Conservation (phyloP, 2,888 invertebrate species). For the Thelaira solivaga region DNA sequence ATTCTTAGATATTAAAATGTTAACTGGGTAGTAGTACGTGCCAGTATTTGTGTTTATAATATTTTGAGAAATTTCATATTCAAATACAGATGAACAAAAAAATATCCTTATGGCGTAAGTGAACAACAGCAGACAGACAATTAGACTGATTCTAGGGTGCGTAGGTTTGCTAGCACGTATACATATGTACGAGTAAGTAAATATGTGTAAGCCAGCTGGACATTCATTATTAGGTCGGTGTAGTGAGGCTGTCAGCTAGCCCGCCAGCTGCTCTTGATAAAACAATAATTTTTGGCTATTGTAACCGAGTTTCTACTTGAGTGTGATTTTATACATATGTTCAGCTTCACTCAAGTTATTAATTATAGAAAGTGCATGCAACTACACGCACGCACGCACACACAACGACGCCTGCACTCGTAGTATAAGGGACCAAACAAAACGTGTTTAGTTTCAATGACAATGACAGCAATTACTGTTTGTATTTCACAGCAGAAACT, state of each 20-base stretch:
- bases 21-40: background rate
- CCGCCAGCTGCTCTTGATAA: conserved; percentile 28
- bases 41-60: background rate
- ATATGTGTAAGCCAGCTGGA: conserved; percentile 41
- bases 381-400: background rate
- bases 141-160: background rate
- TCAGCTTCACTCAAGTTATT: conserved; percentile 30
- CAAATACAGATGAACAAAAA: conserved; percentile 24
- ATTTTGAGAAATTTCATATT: conserved; percentile 1
- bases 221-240: conserved; percentile 23
- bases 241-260: background rate
- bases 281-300: conserved; percentile 14
- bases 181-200: background rate
- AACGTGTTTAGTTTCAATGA: background rate
- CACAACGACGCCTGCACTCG: background rate
- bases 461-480: conserved; percentile 11
- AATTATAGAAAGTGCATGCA: conserved; percentile 38
- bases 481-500: background rate
- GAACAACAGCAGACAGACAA: conserved; percentile 9
- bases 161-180: background rate
- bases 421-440: background rate
- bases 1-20: too few relatives aligned
- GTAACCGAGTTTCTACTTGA: background rate
- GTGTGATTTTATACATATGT: conserved; percentile 25
- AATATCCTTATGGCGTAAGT: conserved; percentile 18